Conservation (phyloP, 2,113 vertebrate species). For the Macquaria ambigua region DNA sequence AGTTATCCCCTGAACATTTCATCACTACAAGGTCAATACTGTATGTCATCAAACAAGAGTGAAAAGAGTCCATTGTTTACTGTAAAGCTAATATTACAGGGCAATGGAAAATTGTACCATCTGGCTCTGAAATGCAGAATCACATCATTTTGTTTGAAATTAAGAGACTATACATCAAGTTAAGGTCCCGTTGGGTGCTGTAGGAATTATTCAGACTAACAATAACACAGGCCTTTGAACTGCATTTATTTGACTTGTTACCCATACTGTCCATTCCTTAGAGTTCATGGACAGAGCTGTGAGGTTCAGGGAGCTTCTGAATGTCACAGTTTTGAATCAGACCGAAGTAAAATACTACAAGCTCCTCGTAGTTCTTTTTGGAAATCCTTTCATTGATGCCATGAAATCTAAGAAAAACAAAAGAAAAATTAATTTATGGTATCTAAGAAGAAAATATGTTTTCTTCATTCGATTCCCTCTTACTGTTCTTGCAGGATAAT, state of each 20-base stretch:
- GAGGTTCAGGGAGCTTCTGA: conserved; percentile 79
- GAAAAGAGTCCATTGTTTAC: neutral
- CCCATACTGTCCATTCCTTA: conserved; percentile 55
- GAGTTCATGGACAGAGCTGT: conserved; percentile 86
- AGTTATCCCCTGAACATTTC: neutral
- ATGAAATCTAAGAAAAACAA: conserved; percentile 85
- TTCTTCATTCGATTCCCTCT: neutral
- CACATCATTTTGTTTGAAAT: neutral
- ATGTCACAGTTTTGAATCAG: conserved; percentile 93
- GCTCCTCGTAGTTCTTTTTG: conserved; percentile 86
- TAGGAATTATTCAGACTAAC: neutral
- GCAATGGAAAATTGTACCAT: neutral
- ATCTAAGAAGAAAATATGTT: neutral
- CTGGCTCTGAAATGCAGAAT: neutral
- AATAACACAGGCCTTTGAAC: neutral
- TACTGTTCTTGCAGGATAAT: neutral
- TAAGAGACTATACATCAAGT: neutral
- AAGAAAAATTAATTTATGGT: neutral
- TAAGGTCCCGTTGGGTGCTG: neutral
- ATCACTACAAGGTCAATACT: neutral
- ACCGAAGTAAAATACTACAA: conserved; percentile 89
- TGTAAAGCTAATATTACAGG: neutral
- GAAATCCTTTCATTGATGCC: conserved; percentile 96
- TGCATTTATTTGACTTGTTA: neutral
- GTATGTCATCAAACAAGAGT: neutral